Evolutionary conservation across 2,888 invertebrate genomes (phyloP).

Genomic region (Synergus japonicus): DNA sequence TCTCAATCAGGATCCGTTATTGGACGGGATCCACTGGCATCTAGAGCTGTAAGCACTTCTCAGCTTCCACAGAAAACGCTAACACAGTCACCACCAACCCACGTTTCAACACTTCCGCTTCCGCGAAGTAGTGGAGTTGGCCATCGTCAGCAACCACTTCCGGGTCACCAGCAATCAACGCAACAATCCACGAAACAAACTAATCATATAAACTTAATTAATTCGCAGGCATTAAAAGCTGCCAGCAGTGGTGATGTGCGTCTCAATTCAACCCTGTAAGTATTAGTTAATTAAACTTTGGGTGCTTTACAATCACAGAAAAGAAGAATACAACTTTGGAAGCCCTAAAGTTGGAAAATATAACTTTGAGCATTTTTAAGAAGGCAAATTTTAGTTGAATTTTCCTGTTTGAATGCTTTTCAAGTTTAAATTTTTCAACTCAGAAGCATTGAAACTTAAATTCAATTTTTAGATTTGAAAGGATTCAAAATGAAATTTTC

Average conservation of each 20-base stretch:
- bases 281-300: slow-evolving; percentile 31
- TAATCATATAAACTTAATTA: slow-evolving; percentile 55
- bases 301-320: neutral
- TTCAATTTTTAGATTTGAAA: no score
- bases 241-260: slow-evolving; percentile 67
- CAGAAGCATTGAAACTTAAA: no score
- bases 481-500: no score
- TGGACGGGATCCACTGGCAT: slow-evolving; percentile 80
- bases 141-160: slow-evolving; percentile 60
- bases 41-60: slow-evolving; percentile 76
- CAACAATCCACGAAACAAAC: slow-evolving; percentile 50
- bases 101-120: slow-evolving; percentile 68
- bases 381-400: no score
- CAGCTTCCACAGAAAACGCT: slow-evolving; percentile 67
- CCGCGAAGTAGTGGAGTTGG: slow-evolving; percentile 60
- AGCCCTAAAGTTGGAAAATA: no score
- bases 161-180: slow-evolving; percentile 58
- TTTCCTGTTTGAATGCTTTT: no score
- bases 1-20: slow-evolving; percentile 85
- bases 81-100: slow-evolving; percentile 74
- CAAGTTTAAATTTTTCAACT: no score
- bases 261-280: slow-evolving; percentile 61
- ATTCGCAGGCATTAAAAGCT: slow-evolving; percentile 59
- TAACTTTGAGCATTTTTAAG: no score
- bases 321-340: no score